A percentile compares a stretch with the other conserved stretches of the same genome.
phyloP scores from a whole-genome alignment of 1,140 invertebrate species.

The Drosophila nigromelanica region DNA sequence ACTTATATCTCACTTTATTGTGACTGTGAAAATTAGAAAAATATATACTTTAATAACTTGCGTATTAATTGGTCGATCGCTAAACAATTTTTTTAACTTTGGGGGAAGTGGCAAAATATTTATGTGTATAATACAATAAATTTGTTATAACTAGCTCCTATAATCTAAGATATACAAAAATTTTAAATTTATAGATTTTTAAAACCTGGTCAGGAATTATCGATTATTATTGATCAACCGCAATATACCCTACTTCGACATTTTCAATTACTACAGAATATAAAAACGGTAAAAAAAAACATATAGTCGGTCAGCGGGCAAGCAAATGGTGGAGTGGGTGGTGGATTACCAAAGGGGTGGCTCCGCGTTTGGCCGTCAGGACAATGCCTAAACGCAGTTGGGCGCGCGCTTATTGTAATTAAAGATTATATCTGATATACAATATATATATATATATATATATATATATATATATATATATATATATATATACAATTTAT shows the following conservation, averaged over 20 bases:
- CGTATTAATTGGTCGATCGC: too few relatives aligned
- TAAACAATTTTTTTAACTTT: too few relatives aligned
- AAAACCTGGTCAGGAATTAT: too few relatives aligned
- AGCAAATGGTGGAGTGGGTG: background rate
- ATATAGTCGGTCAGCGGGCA: too few relatives aligned
- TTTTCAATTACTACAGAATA: background rate
- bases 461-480: slow-evolving; percentile 4
- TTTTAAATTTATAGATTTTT: too few relatives aligned
- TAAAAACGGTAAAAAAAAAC: background rate
- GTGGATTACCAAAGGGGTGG: background rate
- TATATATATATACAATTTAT: slow-evolving; percentile 59
- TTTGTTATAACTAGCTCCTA: too few relatives aligned
- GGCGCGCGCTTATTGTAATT: slow-evolving; percentile 54
- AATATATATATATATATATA: background rate
- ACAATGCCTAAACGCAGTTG: slow-evolving; percentile 32
- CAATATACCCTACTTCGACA: background rate
- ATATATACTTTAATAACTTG: too few relatives aligned
- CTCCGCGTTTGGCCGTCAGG: slow-evolving; percentile 1
- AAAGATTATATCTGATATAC: slow-evolving; percentile 63
- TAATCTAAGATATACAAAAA: too few relatives aligned
- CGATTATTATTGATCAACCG: background rate
- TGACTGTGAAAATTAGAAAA: too few relatives aligned
- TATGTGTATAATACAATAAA: too few relatives aligned
- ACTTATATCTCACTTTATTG: too few relatives aligned
- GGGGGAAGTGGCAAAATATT: too few relatives aligned